A percentile compares a stretch with the other conserved stretches of the same genome.
These are phyloP conservation scores for Drosophila carrolli DNA, from an alignment of 1,140 invertebrate species.

Conservation along the genomic window DNA sequence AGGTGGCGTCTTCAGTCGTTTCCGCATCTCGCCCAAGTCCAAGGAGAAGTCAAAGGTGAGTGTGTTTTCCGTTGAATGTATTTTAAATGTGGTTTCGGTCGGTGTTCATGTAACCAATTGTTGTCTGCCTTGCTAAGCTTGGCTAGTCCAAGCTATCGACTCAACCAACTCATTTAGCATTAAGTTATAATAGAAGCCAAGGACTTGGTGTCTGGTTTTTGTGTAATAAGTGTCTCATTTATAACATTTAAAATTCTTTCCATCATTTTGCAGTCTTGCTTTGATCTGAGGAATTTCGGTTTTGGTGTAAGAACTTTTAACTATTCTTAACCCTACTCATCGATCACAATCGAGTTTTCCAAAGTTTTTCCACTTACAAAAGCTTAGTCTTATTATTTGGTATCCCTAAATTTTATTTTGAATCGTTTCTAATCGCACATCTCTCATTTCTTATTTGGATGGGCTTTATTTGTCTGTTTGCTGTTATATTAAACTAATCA, in stretches of 20 bases:
- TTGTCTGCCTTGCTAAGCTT: slow-evolving; percentile 12
- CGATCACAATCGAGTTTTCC: neutral
- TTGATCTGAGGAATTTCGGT: slow-evolving; percentile 85
- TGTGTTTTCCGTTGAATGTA: neutral
- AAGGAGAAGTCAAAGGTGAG: slow-evolving; percentile 90
- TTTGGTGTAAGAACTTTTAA: slow-evolving; percentile 85
- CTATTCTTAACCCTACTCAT: slow-evolving; percentile 25
- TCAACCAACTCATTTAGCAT: slow-evolving; percentile 11
- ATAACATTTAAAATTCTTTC: slow-evolving; percentile 56
- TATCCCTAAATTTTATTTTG: neutral
- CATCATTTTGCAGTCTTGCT: slow-evolving; percentile 85
- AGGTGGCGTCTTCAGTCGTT: slow-evolving; percentile 86
- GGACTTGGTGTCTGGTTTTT: slow-evolving; percentile 9
- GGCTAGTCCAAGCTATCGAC: slow-evolving; percentile 8
- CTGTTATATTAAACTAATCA: slow-evolving; percentile 10
- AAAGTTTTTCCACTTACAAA: neutral
- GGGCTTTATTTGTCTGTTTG: slow-evolving; percentile 15
- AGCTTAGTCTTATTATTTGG: slow-evolving; percentile 25
- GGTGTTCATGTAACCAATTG: slow-evolving; percentile 17
- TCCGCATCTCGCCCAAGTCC: slow-evolving; percentile 88
- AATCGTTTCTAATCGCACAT: neutral
- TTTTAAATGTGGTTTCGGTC: slow-evolving; percentile 10
- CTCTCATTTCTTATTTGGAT: slow-evolving; percentile 7
- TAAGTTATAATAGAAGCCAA: slow-evolving; percentile 9
- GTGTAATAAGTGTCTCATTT: slow-evolving; percentile 50